Evolutionary conservation across 2,888 invertebrate species (phyloP).

Genomic region (Carabus problematicus): DNA sequence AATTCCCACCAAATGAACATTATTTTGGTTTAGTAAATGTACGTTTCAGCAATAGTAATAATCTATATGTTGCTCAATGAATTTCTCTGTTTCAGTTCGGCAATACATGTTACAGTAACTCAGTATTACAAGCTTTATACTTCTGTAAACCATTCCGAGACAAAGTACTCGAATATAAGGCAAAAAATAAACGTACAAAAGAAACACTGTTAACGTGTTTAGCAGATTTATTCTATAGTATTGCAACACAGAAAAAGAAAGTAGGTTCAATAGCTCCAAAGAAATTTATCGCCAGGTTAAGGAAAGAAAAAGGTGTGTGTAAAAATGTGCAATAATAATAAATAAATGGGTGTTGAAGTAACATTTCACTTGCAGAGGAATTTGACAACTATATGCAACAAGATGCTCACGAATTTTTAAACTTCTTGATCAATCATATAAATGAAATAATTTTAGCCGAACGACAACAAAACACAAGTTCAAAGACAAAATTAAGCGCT

Average conservation of each 20-base stretch:
- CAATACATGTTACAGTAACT: conserved; percentile 99
- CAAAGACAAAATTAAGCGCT: conserved; percentile 65
- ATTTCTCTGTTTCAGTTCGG: conserved; percentile 80
- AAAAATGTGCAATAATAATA: background rate
- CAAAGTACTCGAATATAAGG: conserved; percentile 97
- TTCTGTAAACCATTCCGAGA: conserved; percentile 99
- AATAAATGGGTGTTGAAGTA: conserved; percentile 15
- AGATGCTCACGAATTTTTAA: conserved; percentile 99
- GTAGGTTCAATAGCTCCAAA: conserved; percentile 99
- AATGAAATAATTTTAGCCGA: conserved; percentile 93
- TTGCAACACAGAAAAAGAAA: conserved; percentile 99
- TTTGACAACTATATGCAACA: conserved; percentile 99
- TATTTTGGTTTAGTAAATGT: conserved; percentile 99
- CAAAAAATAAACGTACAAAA: conserved; percentile 92
- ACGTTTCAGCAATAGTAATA: conserved; percentile 59
- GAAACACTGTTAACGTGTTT: conserved; percentile 97
- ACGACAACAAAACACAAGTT: conserved; percentile 71
- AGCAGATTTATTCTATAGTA: conserved; percentile 98
- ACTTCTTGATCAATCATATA: conserved; percentile 98
- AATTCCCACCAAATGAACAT: conserved; percentile 98
- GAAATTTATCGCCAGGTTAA: conserved; percentile 96
- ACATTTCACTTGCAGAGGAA: conserved; percentile 75
- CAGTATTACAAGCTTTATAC: conserved; percentile 98
- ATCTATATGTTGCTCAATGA: conserved; percentile 24
- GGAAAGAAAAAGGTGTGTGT: conserved; percentile 89